phyloP scores from a whole-genome alignment of 2,113 vertebrate genomes.

The Pampusana beccarii region DNA sequence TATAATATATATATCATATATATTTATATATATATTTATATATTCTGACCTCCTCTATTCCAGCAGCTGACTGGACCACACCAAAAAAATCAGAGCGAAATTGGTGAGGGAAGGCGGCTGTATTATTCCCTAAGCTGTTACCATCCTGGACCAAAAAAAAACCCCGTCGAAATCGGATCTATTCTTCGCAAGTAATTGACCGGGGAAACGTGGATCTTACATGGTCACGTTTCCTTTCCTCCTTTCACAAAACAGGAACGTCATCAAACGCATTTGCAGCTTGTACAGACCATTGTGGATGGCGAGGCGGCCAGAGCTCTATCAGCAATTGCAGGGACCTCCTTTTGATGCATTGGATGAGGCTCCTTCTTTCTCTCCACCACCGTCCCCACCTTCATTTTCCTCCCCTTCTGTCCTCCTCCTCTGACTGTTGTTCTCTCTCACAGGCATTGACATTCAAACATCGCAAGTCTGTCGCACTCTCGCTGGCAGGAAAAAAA shows the following conservation, averaged over 20 bases:
- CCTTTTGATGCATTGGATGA: constrained; percentile 59
- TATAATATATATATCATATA: constrained; percentile 57
- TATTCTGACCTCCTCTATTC: constrained; percentile 59
- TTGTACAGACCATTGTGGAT: constrained; percentile 59
- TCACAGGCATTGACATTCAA: constrained; percentile 72
- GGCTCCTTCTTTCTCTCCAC: constrained; percentile 62
- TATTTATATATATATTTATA: constrained; percentile 49
- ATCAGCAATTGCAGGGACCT: constrained; percentile 58
- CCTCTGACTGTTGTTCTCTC: constrained; percentile 58
- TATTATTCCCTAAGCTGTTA: constrained; percentile 53
- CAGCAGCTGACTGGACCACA: constrained; percentile 58
- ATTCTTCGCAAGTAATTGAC: constrained; percentile 62
- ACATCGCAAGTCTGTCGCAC: constrained; percentile 68
- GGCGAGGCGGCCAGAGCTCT: constrained; percentile 45
- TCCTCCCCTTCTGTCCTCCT: constrained; percentile 61
- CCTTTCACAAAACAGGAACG: constrained; percentile 69
- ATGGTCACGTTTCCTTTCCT: constrained; percentile 66
- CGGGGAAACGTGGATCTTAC: constrained; percentile 67
- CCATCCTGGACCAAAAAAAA: constrained; percentile 39
- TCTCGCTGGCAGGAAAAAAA: background rate
- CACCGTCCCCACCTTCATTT: constrained; percentile 55
- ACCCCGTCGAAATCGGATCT: constrained; percentile 22
- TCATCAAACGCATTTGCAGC: constrained; percentile 69
- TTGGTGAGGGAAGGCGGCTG: background rate
- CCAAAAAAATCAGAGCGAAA: background rate